Conservation (phyloP, 37 sponge, comb jelly and placozoan species). For the Lycopodina hypogea region DNA sequence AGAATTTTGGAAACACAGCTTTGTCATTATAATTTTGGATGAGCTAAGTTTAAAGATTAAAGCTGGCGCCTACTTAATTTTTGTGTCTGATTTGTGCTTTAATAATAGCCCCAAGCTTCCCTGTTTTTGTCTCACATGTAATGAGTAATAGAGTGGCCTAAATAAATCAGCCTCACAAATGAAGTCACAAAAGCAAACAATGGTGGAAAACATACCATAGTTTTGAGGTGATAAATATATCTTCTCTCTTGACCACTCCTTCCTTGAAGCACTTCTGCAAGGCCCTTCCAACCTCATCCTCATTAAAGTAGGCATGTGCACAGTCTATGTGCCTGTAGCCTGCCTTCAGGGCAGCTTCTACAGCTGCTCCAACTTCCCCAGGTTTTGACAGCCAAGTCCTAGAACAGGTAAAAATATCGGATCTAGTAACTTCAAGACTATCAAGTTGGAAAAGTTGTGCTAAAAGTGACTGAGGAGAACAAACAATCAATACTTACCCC, state of each 20-base stretch:
- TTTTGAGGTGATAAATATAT: slow-evolving; percentile 86
- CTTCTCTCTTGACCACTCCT: slow-evolving; percentile 80
- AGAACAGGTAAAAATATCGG: not conserved
- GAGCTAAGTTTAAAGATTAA: too few relatives aligned
- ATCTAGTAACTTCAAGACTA: not conserved
- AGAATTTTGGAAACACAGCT: too few relatives aligned
- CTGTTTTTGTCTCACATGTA: too few relatives aligned
- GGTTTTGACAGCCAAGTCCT: slow-evolving; percentile 82
- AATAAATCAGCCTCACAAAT: too few relatives aligned
- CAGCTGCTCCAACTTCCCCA: slow-evolving; percentile 72
- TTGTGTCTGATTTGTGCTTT: too few relatives aligned
- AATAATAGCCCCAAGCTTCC: too few relatives aligned
- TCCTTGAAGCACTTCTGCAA: slow-evolving; percentile 79
- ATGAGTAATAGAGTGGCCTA: too few relatives aligned
- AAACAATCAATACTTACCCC: slow-evolving; percentile 29
- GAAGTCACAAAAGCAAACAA: too few relatives aligned
- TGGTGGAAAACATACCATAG: slow-evolving; percentile 77
- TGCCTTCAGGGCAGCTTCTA: slow-evolving; percentile 63
- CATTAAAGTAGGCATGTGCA: slow-evolving; percentile 87
- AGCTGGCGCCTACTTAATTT: too few relatives aligned
- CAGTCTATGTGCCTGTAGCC: slow-evolving; percentile 89
- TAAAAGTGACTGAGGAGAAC: not conserved
- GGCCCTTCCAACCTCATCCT: slow-evolving; percentile 81
- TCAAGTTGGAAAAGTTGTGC: too few relatives aligned
- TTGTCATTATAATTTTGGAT: too few relatives aligned